Evolutionary conservation across 2,797 vertebrate genomes (phyloP).

Genomic region (Esox lucius): DNA sequence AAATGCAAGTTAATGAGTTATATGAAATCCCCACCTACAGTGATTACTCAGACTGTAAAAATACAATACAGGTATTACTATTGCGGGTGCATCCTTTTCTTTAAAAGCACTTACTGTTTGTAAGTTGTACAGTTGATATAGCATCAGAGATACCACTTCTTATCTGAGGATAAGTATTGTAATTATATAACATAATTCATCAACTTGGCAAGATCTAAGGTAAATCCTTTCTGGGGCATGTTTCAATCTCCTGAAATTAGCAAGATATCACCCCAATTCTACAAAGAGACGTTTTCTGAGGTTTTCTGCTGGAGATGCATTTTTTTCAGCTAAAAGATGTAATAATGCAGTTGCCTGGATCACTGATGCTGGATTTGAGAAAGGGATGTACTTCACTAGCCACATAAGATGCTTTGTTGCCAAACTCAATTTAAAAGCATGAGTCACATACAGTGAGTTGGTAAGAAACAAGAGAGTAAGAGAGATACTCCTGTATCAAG

Average conservation of each 20-base stretch:
- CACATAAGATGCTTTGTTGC: not conserved
- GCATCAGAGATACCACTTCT: not conserved
- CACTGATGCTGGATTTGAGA: not conserved
- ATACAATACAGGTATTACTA: not conserved
- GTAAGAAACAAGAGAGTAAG: not conserved
- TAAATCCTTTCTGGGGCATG: not conserved
- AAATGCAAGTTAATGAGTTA: not conserved
- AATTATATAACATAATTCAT: not conserved
- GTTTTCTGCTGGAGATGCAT: not conserved
- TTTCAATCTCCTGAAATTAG: not conserved
- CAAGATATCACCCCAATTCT: not conserved
- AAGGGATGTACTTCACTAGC: not conserved
- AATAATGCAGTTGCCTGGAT: not conserved
- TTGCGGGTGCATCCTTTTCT: not conserved
- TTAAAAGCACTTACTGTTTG: not conserved
- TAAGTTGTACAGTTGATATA: not conserved
- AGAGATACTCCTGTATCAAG: not conserved
- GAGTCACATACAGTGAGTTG: not conserved
- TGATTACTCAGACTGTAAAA: not conserved
- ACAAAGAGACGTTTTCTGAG: not conserved
- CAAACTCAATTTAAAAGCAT: not conserved
- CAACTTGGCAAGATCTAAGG: not conserved
- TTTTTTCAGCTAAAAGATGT: not conserved
- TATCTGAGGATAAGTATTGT: not conserved
- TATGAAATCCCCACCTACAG: not conserved